Conservation (phyloP, 2,888 invertebrate species). For the Dusona sp. region DNA sequence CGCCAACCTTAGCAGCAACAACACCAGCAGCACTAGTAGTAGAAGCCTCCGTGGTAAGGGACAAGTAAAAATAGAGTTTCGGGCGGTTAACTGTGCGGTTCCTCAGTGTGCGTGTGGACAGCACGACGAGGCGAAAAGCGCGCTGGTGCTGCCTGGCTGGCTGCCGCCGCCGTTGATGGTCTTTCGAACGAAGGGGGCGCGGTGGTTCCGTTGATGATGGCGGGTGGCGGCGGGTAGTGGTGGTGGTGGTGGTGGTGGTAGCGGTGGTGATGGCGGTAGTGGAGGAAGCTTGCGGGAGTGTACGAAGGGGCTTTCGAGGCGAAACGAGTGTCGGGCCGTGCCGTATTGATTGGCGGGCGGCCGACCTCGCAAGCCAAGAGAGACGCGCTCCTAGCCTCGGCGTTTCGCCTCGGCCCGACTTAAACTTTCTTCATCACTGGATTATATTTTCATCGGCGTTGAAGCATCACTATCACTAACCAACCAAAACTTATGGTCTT, state of each 20-base stretch:
- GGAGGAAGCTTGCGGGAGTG: conserved; percentile 70
- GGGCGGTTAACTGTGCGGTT: conserved; percentile 53
- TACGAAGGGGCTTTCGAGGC: conserved; percentile 70
- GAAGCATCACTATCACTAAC: conserved; percentile 3
- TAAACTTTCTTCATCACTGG: conserved; percentile 14
- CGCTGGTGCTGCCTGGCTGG: conserved; percentile 80
- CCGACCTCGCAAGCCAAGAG: conserved; percentile 72
- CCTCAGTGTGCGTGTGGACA: conserved; percentile 63
- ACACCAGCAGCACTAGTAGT: conserved; percentile 5
- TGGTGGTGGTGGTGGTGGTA: conserved; percentile 55
- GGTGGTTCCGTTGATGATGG: conserved; percentile 56
- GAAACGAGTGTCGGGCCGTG: conserved; percentile 71
- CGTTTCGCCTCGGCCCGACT: conserved; percentile 48
- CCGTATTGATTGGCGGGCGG: conserved; percentile 75
- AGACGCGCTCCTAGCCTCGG: conserved; percentile 47
- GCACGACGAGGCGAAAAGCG: conserved; percentile 66
- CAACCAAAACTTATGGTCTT: not conserved
- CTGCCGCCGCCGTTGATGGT: conserved; percentile 68
- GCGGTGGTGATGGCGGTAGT: conserved; percentile 42
- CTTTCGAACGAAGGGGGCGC: conserved; percentile 67
- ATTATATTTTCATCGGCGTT: conserved; percentile 45
- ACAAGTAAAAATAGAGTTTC: conserved; percentile 72
- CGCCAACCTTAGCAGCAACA: not conserved
- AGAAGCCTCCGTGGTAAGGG: conserved; percentile 58
- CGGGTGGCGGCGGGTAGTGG: conserved; percentile 35